Base-by-base conservation (phyloP, 35 echinoderm and acorn worm genomes). In the Strongylocentrotus purpuratus region DNA sequence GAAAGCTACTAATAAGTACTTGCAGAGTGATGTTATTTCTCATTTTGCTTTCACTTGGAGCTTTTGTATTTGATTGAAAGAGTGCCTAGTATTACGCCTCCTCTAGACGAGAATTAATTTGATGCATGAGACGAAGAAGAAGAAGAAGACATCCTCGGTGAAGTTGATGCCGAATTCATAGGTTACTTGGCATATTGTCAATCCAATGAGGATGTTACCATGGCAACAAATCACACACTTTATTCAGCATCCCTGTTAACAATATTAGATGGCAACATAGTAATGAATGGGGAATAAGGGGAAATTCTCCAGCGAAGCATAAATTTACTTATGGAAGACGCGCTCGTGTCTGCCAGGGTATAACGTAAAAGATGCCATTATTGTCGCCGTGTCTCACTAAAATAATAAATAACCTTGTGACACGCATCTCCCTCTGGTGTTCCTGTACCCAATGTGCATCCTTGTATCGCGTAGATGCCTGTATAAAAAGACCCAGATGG, bases 401-500 rank as follows among this genome's bases (percentile, higher is more conserved):
- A 78, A 78, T 78, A 78, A 78, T 78, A 78, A 78, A 78, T 78
- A 78, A 78, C 65, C 65, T 78, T 78, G 65, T n/a, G 65, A 78
- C 65, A 78, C 20, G 65, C 65, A n/a, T 78, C 28, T 78, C 22
- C 65, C 65, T 28, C 65, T 78, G 25, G 65, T 78, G 65, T 22
- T 78, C 22, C 7, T 78, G 65, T 28, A n/a, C 28, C 25, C 18
- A 6, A 28, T 15, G 5, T 71, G 25, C 15, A 55, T 55, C 50
- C 50, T 14, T 55, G 50, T 9, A 55, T 55, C 11, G 11, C 11
- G 50, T 55, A 71, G 61, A 71, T 28, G 61, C 7, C 0, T 28
- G 65, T 78, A 28, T 78, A 31, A 78, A 55, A 50, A 55, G 15
- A 78, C 65, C 22, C 65, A 78, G 65, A 78, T 78, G 65, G 65